Evolutionary conservation across 2,113 vertebrate species (phyloP).

Genomic region (Percopsis transmontana): DNA sequence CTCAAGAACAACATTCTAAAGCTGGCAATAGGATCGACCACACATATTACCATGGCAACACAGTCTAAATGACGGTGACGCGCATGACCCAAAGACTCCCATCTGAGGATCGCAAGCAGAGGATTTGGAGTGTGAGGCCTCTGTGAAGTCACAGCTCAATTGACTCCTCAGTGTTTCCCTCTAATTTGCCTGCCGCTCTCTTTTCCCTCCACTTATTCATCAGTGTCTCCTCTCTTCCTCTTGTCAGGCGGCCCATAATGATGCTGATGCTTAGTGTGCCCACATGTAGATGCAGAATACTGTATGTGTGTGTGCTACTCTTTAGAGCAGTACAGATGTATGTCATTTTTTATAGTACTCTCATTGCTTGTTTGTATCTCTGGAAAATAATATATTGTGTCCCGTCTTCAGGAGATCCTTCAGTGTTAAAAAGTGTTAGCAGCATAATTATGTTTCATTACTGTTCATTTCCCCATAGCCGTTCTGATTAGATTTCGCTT

Average conservation of each 20-base stretch:
- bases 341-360: no score
- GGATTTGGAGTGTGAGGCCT: slow-evolving; percentile 43
- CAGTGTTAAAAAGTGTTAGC: no score
- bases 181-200: slow-evolving; percentile 56
- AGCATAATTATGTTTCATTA: no score
- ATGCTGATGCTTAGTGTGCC: slow-evolving; percentile 7
- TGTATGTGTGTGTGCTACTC: no score
- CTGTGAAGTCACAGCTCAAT: slow-evolving; percentile 67
- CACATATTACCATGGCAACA: slow-evolving; percentile 69
- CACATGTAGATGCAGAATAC: no score
- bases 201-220: slow-evolving; percentile 49
- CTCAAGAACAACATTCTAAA: slow-evolving; percentile 57
- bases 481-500: no score
- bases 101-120: slow-evolving; percentile 61
- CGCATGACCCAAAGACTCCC: slow-evolving; percentile 69
- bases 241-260: slow-evolving; percentile 49
- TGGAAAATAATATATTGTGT: no score
- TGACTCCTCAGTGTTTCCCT: slow-evolving; percentile 69
- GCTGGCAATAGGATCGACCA: slow-evolving; percentile 54
- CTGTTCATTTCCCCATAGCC: no score
- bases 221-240: slow-evolving; percentile 41
- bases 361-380: no score
- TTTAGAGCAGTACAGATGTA: no score
- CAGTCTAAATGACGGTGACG: slow-evolving; percentile 72
- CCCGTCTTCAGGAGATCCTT: no score